phyloP scores from a whole-genome alignment of 2,113 vertebrate genomes.

The Thunnus maccoyii region DNA sequence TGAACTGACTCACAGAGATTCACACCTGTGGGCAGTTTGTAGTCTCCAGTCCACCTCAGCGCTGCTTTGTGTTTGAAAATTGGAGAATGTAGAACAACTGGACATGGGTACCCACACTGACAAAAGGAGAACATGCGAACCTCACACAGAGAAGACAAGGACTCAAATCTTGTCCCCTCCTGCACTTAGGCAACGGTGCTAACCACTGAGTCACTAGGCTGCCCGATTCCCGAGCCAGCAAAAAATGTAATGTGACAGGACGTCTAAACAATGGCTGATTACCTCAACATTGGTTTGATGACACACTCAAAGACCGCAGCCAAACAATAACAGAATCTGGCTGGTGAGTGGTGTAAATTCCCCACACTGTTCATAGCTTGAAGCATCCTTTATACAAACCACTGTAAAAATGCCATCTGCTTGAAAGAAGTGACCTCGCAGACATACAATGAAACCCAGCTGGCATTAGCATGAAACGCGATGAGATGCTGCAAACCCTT shows the following conservation, averaged over 20 bases:
- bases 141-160: not conserved
- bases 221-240: not conserved
- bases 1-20: not conserved
- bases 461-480: slow-evolving; percentile 48
- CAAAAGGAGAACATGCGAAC: not conserved
- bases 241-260: slow-evolving; percentile 16
- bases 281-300: slow-evolving; percentile 49
- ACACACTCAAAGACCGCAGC: slow-evolving; percentile 38
- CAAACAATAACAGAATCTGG: slow-evolving; percentile 59
- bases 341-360: slow-evolving; percentile 55
- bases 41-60: not conserved
- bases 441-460: slow-evolving; percentile 67
- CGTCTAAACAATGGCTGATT: slow-evolving; percentile 39
- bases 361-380: slow-evolving; percentile 51
- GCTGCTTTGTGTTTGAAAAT: slow-evolving; percentile 9
- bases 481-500: slow-evolving; percentile 50
- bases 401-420: slow-evolving; percentile 74
- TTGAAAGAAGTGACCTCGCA: slow-evolving; percentile 70
- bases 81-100: not conserved
- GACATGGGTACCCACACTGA: not conserved
- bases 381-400: slow-evolving; percentile 66
- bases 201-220: slow-evolving; percentile 23
- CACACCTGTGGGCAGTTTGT: not conserved
- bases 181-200: slow-evolving; percentile 17
- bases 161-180: not conserved